A percentile compares a stretch with the other conserved stretches of the same genome.
Conservation (phyloP, 2,113 vertebrate species). For the Lucifuga dentata region DNA sequence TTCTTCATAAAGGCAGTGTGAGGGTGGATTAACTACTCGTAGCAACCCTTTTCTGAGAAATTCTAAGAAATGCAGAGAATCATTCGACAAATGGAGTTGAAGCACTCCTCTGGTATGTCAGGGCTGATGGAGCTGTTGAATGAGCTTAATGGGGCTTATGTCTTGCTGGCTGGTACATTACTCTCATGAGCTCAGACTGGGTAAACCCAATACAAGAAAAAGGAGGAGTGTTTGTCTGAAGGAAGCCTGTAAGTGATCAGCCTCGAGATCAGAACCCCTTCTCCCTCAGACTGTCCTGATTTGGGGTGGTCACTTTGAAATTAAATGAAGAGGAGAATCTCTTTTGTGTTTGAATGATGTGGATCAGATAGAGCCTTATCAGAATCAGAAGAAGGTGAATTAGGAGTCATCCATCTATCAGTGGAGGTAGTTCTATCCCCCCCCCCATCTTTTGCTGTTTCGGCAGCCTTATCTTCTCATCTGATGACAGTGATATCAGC, state of each 20-base stretch:
- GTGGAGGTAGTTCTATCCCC: conserved; percentile 25
- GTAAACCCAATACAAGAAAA: conserved; percentile 24
- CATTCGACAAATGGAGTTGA: too few species aligned
- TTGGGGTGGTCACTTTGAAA: conserved; percentile 63
- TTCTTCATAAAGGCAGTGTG: conserved; percentile 3
- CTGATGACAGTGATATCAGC: conserved; percentile 55
- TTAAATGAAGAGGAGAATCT: conserved; percentile 35
- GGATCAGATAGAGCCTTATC: conserved; percentile 74
- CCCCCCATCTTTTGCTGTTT: conserved; percentile 42
- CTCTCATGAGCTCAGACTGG: conserved; percentile 29
- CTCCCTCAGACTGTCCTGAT: not conserved
- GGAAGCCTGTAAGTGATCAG: conserved; percentile 35
- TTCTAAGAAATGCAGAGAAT: too few species aligned
- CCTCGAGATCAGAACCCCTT: conserved; percentile 18
- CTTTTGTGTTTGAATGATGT: conserved; percentile 57
- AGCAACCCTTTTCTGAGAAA: too few species aligned
- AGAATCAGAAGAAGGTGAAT: conserved; percentile 57
- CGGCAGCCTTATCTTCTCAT: conserved; percentile 55
- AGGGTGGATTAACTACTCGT: not conserved
- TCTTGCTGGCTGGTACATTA: conserved; percentile 49
- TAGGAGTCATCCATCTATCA: conserved; percentile 57
- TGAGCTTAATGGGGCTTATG: conserved; percentile 55
- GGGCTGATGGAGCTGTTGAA: conserved; percentile 33
- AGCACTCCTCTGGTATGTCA: not conserved
- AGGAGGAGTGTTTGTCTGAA: not conserved